These are phyloP conservation scores for Drosophila mayaguana DNA, from an alignment of 2,888 invertebrate genomes.

Conservation along the genomic window DNA sequence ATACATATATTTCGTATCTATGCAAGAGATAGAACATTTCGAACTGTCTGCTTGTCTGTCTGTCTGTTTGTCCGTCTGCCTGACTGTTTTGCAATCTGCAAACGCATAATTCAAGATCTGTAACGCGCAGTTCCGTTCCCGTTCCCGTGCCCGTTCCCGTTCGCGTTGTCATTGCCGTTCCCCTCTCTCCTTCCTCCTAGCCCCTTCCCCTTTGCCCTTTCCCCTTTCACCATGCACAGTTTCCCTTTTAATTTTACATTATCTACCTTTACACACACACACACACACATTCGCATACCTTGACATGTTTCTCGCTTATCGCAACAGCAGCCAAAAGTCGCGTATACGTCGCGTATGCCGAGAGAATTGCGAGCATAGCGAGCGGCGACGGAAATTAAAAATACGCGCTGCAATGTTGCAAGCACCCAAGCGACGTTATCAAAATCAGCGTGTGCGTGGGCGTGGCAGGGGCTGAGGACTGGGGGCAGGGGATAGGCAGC, in stretches of 20 bases:
- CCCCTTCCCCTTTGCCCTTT: constrained; percentile 12
- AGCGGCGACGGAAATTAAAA: constrained; percentile 77
- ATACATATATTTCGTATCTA: constrained; percentile 50
- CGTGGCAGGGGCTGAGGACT: constrained; percentile 21
- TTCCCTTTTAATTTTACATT: constrained; percentile 79
- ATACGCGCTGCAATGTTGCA: constrained; percentile 81
- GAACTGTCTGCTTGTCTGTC: constrained; percentile 35
- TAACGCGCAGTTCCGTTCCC: constrained; percentile 70
- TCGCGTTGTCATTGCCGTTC: constrained; percentile 34
- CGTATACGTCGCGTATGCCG: constrained; percentile 57
- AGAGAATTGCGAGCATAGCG: constrained; percentile 54
- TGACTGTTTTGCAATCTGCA: constrained; percentile 59
- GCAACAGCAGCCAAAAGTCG: constrained; percentile 62
- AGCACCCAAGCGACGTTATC: constrained; percentile 75
- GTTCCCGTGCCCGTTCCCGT: too few relatives aligned
- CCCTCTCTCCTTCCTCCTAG: constrained; percentile 27
- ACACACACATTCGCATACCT: constrained; percentile 51
- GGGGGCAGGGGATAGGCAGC: not conserved
- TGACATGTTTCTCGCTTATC: constrained; percentile 79
- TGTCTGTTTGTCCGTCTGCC: constrained; percentile 19
- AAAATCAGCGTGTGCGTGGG: constrained; percentile 69
- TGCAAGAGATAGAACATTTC: constrained; percentile 50
- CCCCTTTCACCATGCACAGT: constrained; percentile 65
- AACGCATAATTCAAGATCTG: constrained; percentile 80
- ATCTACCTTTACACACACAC: constrained; percentile 60